Evolutionary conservation across 2,888 invertebrate genomes (phyloP), one percentile per base, ranked within the genome.

Genomic region (Gandaritis pyraliata): DNA sequence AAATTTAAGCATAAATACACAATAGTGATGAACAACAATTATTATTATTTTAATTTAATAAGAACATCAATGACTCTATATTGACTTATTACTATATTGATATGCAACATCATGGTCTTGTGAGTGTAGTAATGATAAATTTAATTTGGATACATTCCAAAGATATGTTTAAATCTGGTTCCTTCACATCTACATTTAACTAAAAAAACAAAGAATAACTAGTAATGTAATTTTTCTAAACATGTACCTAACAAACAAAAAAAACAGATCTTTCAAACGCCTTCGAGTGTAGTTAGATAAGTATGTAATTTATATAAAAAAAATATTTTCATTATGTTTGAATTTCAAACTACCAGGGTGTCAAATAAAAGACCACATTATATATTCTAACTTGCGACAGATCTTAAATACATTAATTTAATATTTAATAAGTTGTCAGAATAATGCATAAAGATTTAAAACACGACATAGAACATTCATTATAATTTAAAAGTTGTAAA

Each of bases 381-480:
- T 38, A 16, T 15, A 53, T 68, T 77, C 80, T 79, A 85, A 84
- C 86, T 88, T 87, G 86, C 89, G 83, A 85, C 90, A 85, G 84
- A 82, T 81, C 74, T 71, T 64, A 66, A 68, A 64, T 49, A 30
- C 53, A 52, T 61, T 49, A 64, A 72, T 70, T 73, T 78, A 76
- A 82, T 76, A 74, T n/a, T n/a, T 74, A 78, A 23, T 60, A 65
- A 30, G 51, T 47, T 48, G 30, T 45, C 16, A 53, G 29, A 50
- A 48, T 66, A 61, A 55, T 62, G 50, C 23, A 36, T 51, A 55
- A 41, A 54, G 16, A 45, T 56, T 30, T 10, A 33, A 48, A 59
- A 59, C 54, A 65, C 54, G 54, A 57, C 38, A 65, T 54, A 67
- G 30, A 63, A 66, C 49, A 66, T 36, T 50, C 67, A 75, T 41